Percentiles rank a stretch among this genome's conserved stretches.
phyloP scores from a whole-genome alignment of 2,113 vertebrate species.

The Hippocampus zosterae region DNA sequence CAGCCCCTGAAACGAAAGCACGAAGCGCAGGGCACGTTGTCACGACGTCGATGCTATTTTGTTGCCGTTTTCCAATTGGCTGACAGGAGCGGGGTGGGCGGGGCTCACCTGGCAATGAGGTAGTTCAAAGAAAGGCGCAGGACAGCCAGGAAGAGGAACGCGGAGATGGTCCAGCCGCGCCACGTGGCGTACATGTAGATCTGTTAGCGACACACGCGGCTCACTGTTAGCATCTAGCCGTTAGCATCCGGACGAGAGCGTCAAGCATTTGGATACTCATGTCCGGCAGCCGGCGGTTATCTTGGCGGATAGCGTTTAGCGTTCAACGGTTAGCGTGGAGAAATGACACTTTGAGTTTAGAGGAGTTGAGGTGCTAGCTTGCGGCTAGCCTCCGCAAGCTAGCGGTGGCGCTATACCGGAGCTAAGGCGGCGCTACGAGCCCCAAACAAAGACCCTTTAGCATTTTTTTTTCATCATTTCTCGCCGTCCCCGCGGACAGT shows the following conservation, averaged over 20 bases:
- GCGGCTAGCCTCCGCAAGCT: not conserved
- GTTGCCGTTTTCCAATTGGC: constrained; percentile 1
- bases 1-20: constrained; percentile 81
- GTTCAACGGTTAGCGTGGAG: not conserved
- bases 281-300: not conserved
- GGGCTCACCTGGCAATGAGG: constrained; percentile 87
- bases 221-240: not conserved
- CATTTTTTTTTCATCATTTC: too few relatives aligned
- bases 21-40: constrained; percentile 19
- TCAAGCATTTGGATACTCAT: not conserved
- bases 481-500: too few relatives aligned
- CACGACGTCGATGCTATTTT: not conserved
- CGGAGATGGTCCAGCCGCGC: constrained; percentile 95
- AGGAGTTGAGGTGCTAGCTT: not conserved
- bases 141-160: constrained; percentile 96
- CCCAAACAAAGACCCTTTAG: too few relatives aligned
- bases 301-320: not conserved
- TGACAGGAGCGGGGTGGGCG: not conserved
- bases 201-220: constrained; percentile 53
- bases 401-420: too few relatives aligned
- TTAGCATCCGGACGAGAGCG: not conserved
- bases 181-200: constrained; percentile 97
- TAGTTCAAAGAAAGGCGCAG: constrained; percentile 95
- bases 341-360: not conserved
- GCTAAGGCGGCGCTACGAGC: too few relatives aligned